Evolutionary conservation across 1,140 invertebrate species (phyloP), one percentile per base, ranked within the genome.

Genomic region (Papilio polyxenes): DNA sequence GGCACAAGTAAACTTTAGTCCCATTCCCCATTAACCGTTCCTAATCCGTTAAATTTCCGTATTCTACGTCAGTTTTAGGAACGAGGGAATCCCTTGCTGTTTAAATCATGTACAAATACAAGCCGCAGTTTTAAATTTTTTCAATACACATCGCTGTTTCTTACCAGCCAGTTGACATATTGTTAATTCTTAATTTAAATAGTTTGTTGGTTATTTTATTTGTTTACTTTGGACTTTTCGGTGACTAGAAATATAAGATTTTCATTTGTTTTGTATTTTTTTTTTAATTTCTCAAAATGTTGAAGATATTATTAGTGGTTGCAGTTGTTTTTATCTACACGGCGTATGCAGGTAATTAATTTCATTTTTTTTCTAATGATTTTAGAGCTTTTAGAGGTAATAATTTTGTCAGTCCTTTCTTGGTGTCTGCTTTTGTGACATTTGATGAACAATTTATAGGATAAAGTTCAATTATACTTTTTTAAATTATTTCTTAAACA

Each of bases 21-120:
- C 62, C 23, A 20, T 65, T 65, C 62, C 62, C 62, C 17, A 6
- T 15, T 11, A 31, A 62, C n/a, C 5, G 11, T 69, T 72, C 65
- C 65, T 37, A 72, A 72, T 72, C 65, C 7, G 56, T 72, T 37
- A 69, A 69, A 20, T 40, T 72, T 56, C 75, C 75, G 75, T 53
- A 53, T 77, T 49, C 48, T 23, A 15, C 75, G 75, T 77, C 75
- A 53, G 48, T 51, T 1, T 77, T 77, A 77, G 75, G 75, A 77
- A 53, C 20, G 75, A 49, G 75, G 75, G 49, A 77, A 51, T 77
- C 75, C 75, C 75, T 77, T 49, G 5, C 49, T 4, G 48, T 11
- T 49, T 5, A 31, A 23, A 53, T 15, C 20, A 10, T 23, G 13
- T 77, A 77, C 75, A 53, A 53, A 77, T 77, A 77, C 75, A 23